These are phyloP conservation scores for Lycophotia porphyrea DNA, from an alignment of 2,888 invertebrate genomes.

Conservation along the genomic window DNA sequence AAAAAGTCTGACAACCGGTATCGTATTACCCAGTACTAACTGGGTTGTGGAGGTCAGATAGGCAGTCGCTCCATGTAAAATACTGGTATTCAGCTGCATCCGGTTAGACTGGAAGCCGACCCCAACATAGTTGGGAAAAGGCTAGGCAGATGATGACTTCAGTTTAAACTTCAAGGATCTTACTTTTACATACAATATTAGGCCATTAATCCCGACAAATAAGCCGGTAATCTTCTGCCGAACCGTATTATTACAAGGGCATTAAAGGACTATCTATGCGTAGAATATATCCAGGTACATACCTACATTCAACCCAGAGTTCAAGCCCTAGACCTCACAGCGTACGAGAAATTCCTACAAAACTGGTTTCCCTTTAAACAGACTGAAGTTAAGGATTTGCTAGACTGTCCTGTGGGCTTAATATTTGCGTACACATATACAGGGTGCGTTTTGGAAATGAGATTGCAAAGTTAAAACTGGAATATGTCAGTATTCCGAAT, in stretches of 20 bases:
- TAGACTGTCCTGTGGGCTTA: neutral
- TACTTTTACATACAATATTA: neutral
- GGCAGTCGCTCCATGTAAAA: too few relatives aligned
- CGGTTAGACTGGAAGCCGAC: too few relatives aligned
- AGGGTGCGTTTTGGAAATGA: neutral
- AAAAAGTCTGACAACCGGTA: too few relatives aligned
- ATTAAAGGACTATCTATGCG: neutral
- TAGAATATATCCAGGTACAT: neutral
- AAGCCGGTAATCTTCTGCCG: neutral
- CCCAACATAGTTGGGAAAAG: too few relatives aligned
- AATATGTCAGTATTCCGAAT: neutral
- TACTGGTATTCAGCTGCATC: too few relatives aligned
- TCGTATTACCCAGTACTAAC: too few relatives aligned
- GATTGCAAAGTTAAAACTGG: neutral
- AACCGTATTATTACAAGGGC: neutral
- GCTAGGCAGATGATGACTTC: too few relatives aligned
- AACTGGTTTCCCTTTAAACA: constrained; percentile 30
- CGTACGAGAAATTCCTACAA: constrained; percentile 28
- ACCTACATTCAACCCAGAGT: neutral
- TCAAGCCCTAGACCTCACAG: constrained; percentile 11
- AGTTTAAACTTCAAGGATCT: neutral
- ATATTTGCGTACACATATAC: constrained; percentile 1
- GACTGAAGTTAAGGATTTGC: neutral
- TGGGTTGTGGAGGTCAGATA: too few relatives aligned
- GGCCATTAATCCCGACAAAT: neutral